phyloP scores from a whole-genome alignment of 2,113 vertebrate genomes.

The Gnathonemus longibarbis region DNA sequence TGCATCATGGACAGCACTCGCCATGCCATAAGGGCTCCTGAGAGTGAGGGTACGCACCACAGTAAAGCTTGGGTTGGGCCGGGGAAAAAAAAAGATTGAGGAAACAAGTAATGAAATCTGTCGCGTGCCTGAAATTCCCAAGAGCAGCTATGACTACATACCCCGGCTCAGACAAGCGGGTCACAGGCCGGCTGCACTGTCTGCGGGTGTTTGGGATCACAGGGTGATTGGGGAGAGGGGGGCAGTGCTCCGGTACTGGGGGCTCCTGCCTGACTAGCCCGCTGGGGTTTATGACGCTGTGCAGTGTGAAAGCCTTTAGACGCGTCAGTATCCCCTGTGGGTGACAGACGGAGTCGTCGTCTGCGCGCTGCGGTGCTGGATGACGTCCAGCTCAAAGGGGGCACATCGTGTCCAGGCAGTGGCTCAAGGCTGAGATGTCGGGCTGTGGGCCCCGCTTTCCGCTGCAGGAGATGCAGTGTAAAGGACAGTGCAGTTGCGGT shows the following conservation, averaged over 20 bases:
- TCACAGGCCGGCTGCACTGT: conserved; percentile 43
- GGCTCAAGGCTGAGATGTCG: background rate
- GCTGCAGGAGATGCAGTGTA: background rate
- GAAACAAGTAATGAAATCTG: conserved; percentile 17
- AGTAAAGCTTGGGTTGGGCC: background rate
- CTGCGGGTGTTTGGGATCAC: conserved; percentile 35
- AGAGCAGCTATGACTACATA: conserved; percentile 26
- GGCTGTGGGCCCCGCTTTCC: background rate
- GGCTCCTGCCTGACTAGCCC: background rate
- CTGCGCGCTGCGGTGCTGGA: background rate
- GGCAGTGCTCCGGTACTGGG: background rate
- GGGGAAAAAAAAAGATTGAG: background rate
- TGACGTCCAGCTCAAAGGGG: background rate
- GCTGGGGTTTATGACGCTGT: background rate
- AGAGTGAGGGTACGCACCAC: background rate
- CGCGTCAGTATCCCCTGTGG: background rate
- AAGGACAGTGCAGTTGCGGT: background rate
- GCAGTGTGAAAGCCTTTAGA: background rate
- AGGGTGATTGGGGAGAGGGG: background rate
- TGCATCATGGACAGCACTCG: background rate
- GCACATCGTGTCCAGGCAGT: background rate
- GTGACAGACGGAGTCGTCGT: background rate
- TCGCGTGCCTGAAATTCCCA: conserved; percentile 20
- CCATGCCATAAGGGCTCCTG: background rate
- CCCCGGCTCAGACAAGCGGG: conserved; percentile 41